Percentiles rank a stretch among this genome's conserved stretches.
phyloP scores from a whole-genome alignment of 2,797 vertebrate genomes.

The Cynodonichthys magdalenae region DNA sequence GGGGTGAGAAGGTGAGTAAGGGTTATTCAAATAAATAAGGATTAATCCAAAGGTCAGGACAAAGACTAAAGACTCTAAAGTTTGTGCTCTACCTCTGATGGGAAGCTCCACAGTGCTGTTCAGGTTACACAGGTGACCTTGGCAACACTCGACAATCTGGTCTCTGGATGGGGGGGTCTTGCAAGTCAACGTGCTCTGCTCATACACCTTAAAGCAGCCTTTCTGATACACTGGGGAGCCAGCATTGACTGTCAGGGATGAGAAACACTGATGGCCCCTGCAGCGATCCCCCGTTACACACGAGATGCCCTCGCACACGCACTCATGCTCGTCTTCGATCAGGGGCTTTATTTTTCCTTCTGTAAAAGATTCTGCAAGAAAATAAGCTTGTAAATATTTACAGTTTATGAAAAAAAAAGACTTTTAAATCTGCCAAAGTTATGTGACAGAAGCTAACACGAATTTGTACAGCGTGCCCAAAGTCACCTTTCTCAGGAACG shows the following conservation, averaged over 20 bases:
- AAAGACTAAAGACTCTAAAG: no score
- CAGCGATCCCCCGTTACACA: constrained; percentile 89
- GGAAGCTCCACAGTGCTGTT: constrained; percentile 88
- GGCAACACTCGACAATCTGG: constrained; percentile 95
- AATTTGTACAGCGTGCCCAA: constrained; percentile 50
- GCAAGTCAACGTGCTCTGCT: constrained; percentile 94
- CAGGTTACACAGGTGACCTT: constrained; percentile 93
- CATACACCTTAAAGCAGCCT: constrained; percentile 94
- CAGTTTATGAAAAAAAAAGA: background rate
- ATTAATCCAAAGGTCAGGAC: no score
- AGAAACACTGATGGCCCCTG: constrained; percentile 92
- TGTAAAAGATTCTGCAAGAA: constrained; percentile 59
- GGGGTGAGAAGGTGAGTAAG: no score
- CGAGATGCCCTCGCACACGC: constrained; percentile 92
- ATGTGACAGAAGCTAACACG: constrained; percentile 39
- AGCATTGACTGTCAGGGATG: constrained; percentile 87
- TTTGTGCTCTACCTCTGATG: constrained; percentile 70
- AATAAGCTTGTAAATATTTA: background rate
- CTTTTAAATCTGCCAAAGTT: background rate
- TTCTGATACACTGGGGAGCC: constrained; percentile 90
- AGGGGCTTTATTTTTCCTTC: constrained; percentile 82
- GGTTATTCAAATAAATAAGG: no score
- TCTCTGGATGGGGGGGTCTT: constrained; percentile 93
- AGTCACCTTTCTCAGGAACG: constrained; percentile 87
- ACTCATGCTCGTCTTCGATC: constrained; percentile 85